A percentile compares a stretch with the other conserved stretches of the same genome.
Evolutionary conservation across 2,113 vertebrate genomes (phyloP).

Genomic region (Spermophilus dauricus): DNA sequence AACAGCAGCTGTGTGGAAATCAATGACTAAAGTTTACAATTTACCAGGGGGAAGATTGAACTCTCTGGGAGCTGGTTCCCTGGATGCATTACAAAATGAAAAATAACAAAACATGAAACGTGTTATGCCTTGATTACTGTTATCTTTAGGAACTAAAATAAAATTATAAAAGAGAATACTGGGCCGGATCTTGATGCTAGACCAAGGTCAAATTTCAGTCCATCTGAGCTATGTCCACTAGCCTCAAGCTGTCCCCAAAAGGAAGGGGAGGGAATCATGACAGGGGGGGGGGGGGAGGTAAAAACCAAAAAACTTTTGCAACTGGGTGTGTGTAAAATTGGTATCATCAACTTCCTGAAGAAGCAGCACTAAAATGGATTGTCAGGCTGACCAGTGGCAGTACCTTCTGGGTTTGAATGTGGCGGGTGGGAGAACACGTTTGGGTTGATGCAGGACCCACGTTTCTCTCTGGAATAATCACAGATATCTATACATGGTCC

Average conservation of each 20-base stretch:
- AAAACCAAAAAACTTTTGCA: background rate
- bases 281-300: background rate
- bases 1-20: background rate
- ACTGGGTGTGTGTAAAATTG: background rate
- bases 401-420: background rate
- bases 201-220: background rate
- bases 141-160: background rate
- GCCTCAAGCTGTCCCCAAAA: background rate
- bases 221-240: background rate
- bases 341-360: background rate
- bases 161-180: background rate
- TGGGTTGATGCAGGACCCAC: background rate
- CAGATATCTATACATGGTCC: background rate
- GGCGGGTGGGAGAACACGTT: background rate
- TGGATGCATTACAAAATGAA: background rate
- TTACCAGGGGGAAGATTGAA: rapidly evolving
- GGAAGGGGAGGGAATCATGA: too few species aligned
- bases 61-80: background rate
- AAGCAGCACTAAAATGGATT: background rate
- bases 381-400: background rate
- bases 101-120: background rate
- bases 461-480: background rate
- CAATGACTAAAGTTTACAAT: background rate
- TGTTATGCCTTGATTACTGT: background rate
- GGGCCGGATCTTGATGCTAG: background rate